phyloP scores from a whole-genome alignment of 1,140 invertebrate genomes.

The Caenorhabditis brenneri region DNA sequence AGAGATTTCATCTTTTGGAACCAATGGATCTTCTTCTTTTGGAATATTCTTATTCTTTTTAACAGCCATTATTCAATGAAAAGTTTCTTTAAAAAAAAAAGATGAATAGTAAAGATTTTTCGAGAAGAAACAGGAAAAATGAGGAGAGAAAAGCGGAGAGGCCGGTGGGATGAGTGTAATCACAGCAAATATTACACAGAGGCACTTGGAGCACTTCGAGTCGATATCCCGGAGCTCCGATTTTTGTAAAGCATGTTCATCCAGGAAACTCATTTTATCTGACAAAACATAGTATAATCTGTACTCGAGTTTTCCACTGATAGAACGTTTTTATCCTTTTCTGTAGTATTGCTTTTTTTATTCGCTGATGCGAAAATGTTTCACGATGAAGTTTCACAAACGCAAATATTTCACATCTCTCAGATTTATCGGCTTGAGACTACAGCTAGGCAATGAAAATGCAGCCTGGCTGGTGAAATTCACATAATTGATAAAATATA shows the following conservation, averaged over 20 bases:
- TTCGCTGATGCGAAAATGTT: too few species aligned
- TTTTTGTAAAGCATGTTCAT: not conserved
- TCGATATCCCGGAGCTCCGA: not conserved
- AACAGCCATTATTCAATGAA: not conserved
- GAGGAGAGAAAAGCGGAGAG: not conserved
- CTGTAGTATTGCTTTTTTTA: too few species aligned
- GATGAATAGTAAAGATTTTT: constrained; percentile 18
- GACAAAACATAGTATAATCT: too few species aligned
- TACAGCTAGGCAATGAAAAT: not conserved
- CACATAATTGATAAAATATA: constrained; percentile 16
- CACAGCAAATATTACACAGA: constrained; percentile 38
- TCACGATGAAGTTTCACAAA: too few species aligned
- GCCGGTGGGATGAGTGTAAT: constrained; percentile 1
- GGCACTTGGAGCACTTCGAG: not conserved
- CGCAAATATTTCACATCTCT: constrained; percentile 2
- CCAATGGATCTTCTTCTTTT: constrained; percentile 24
- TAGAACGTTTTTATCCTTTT: too few species aligned
- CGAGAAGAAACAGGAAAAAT: not conserved
- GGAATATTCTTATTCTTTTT: constrained; percentile 16
- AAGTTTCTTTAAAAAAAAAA: not conserved
- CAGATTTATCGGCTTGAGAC: not conserved
- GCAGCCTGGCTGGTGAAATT: not conserved
- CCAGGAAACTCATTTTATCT: not conserved
- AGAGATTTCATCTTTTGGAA: constrained; percentile 34
- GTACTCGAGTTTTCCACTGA: too few species aligned